Evolutionary conservation across 2,113 vertebrate species (phyloP).

Genomic region (Monarcha castaneiventris): DNA sequence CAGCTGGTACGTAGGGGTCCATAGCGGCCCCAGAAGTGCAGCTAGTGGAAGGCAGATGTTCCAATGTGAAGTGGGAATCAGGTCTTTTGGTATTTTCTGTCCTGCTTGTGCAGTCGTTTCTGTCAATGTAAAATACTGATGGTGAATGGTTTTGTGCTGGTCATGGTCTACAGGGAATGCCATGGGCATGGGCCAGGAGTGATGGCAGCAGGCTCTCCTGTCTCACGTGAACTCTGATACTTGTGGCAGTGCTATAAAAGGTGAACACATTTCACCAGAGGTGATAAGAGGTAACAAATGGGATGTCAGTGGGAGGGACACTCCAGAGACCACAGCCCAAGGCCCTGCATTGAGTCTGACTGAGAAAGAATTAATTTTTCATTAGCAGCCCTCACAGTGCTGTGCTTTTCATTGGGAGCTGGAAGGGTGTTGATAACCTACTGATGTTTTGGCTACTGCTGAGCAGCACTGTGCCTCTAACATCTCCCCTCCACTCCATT

Average conservation of each 20-base stretch:
- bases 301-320: background rate
- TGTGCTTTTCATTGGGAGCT: background rate
- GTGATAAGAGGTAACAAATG: fast-evolving
- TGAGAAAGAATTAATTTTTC: background rate
- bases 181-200: too few relatives aligned
- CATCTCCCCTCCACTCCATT: background rate
- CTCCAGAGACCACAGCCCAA: background rate
- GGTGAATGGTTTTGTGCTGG: background rate
- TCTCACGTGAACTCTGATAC: background rate
- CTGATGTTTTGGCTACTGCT: background rate
- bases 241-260: background rate
- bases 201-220: background rate
- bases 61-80: background rate
- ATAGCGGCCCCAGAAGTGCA: background rate
- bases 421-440: background rate
- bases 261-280: background rate
- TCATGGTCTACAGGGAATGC: background rate
- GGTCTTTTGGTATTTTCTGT: background rate
- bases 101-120: background rate
- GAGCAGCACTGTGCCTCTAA: fast-evolving
- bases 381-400: background rate
- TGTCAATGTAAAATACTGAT: background rate
- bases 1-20: fast-evolving
- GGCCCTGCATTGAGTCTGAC: background rate
- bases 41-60: background rate